These are phyloP conservation scores for Zaprionus obscuricornis DNA, from an alignment of 2,888 invertebrate genomes.

Conservation along the genomic window DNA sequence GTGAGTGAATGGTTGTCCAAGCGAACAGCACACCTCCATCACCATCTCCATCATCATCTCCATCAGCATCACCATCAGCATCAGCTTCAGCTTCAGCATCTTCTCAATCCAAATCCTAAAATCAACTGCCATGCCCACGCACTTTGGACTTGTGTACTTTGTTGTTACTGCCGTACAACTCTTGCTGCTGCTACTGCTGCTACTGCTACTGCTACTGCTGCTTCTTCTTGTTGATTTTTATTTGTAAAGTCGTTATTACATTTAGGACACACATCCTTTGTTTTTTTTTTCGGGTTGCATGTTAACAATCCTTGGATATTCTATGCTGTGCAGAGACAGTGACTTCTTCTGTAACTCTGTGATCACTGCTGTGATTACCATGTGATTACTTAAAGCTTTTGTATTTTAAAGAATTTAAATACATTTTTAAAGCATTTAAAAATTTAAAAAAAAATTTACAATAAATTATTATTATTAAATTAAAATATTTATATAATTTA, in stretches of 20 bases:
- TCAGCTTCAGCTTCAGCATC: no score
- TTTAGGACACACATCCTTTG: slow-evolving; percentile 62
- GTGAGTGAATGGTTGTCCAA: slow-evolving; percentile 32
- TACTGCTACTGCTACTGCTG: slow-evolving; percentile 23
- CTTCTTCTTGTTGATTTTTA: slow-evolving; percentile 54
- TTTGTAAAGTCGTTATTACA: slow-evolving; percentile 74
- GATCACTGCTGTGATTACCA: slow-evolving; percentile 14
- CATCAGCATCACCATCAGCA: no score
- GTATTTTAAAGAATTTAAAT: no score
- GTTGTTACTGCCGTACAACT: no score
- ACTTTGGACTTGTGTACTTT: slow-evolving; percentile 41
- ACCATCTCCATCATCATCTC: slow-evolving; percentile 10
- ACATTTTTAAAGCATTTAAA: no score
- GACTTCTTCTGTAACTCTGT: slow-evolving; percentile 6
- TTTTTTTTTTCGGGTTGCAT: slow-evolving; percentile 49
- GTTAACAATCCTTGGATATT: slow-evolving; percentile 18
- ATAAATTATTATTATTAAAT: no score
- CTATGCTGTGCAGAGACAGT: slow-evolving; percentile 34
- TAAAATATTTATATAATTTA: no score
- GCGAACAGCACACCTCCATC: slow-evolving; percentile 24
- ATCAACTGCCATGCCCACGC: slow-evolving; percentile 51
- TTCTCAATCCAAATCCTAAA: slow-evolving; percentile 2
- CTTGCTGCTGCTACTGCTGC: slow-evolving; percentile 10
- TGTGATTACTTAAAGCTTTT: no score
- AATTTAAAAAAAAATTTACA: no score